Base-by-base conservation (phyloP, 2,797 vertebrate genomes). In the Argya squamiceps region DNA sequence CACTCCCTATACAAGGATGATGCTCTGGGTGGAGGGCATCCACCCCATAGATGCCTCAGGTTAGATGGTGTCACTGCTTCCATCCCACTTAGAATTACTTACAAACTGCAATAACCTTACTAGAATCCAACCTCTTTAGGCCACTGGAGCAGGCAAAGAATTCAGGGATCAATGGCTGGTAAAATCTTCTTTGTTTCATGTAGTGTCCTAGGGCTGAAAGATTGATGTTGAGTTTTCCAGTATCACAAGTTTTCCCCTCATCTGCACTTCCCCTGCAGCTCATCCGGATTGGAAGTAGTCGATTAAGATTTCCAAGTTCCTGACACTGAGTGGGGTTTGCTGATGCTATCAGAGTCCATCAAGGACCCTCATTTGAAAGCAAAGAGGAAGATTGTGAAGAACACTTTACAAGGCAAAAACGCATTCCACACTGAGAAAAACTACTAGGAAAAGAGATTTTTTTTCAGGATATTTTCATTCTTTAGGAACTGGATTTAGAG, bases 261-360 rank as follows among this genome's bases (percentile, higher is more conserved):
- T 30, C 23, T 77, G 12, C 27, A 15, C n/a, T 60, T 67, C 8
- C 4, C 3, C n/a, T 43, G 34, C 10, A 74, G 24, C 27, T 64
- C 27, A 16, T 39, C 1, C 0, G 1, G 21, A n/a, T 3, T 2
- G 2, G 32, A 67, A 86, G 9, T 14, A 79, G 18, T 21, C 6
- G 1, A 1, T 18, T 58, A 8, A 6, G 6, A 26, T 1, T 9
- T 60, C 37, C 22, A 49, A 34, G 34, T 12, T 18, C 14, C 10
- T 47, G 11, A 24, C 22, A 7, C 6, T 69, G 55, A 56, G 10
- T 6, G 0, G n/a, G 21, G 26, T 76, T 36, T 8, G 32, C 15
- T 19, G 36, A 8, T 62, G 12, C 16, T 56, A 10, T 21, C 24
- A 26, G 32, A 82, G 21, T 52, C 17, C 24, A 37, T 19, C 36